These are phyloP conservation scores for Trimorus sp. DNA, from an alignment of 2,888 invertebrate genomes.

Conservation along the genomic window DNA sequence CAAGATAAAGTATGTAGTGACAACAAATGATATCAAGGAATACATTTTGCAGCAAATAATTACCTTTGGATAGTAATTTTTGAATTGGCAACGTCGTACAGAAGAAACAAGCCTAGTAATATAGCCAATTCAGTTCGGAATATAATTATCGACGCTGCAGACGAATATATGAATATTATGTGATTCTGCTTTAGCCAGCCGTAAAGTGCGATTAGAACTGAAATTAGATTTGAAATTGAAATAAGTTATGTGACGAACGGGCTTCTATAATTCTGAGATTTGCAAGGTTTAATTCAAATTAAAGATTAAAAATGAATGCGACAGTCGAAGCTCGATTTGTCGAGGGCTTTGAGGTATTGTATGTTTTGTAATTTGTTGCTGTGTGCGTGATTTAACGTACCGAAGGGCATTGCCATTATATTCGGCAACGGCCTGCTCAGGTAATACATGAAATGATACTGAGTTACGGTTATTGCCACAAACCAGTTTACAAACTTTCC, in stretches of 20 bases:
- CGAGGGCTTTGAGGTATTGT: neutral
- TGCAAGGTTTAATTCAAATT: neutral
- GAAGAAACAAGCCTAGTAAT: constrained; percentile 91
- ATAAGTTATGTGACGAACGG: constrained; percentile 15
- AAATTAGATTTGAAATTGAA: constrained; percentile 76
- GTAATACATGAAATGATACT: constrained; percentile 99
- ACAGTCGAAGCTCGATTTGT: no score
- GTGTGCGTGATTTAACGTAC: constrained; percentile 84
- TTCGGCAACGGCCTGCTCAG: constrained; percentile 97
- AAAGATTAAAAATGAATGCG: no score
- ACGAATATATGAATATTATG: constrained; percentile 89
- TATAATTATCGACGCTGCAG: constrained; percentile 94
- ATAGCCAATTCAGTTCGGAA: constrained; percentile 95
- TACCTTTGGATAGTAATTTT: constrained; percentile 88
- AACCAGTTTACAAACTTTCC: constrained; percentile 91
- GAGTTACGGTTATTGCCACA: constrained; percentile 91
- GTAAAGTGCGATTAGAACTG: constrained; percentile 92
- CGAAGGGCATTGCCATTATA: constrained; percentile 94
- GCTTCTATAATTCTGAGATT: constrained; percentile 12
- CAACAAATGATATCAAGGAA: no score
- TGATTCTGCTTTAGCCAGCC: constrained; percentile 92
- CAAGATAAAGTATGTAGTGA: neutral
- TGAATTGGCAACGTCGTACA: constrained; percentile 89
- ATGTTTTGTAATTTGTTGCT: neutral
- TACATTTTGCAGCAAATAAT: neutral